Evolutionary conservation across 2,113 vertebrate genomes (phyloP).

Genomic region (Brienomyrus brachyistius): DNA sequence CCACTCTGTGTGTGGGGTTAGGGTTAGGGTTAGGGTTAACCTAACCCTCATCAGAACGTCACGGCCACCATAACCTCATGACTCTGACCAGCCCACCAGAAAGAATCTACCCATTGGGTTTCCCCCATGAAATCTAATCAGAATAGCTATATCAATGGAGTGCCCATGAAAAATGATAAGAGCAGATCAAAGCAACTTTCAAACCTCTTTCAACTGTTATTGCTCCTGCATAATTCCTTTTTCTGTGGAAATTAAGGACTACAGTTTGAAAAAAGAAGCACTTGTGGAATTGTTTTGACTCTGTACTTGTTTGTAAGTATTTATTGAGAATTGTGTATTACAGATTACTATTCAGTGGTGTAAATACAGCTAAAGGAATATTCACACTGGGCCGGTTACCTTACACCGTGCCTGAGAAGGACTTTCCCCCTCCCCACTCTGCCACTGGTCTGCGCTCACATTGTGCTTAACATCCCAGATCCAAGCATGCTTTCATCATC

Average conservation of each 20-base stretch:
- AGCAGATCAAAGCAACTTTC: background rate
- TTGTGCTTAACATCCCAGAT: background rate
- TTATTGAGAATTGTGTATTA: slow-evolving; percentile 4
- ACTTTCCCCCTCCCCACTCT: background rate
- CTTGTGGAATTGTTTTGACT: background rate
- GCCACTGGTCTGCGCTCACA: background rate
- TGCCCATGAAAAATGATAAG: background rate
- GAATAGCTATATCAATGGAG: slow-evolving; percentile 13
- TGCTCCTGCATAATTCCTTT: background rate
- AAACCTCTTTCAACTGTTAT: background rate
- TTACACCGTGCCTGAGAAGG: background rate
- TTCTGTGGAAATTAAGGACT: background rate
- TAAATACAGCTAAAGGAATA: background rate
- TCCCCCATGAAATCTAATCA: slow-evolving; percentile 39
- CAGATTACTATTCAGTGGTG: background rate
- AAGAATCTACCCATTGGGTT: background rate
- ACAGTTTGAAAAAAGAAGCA: background rate
- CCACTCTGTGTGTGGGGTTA: background rate
- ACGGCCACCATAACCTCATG: slow-evolving; percentile 2
- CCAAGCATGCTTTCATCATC: background rate
- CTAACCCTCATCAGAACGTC: slow-evolving; percentile 24
- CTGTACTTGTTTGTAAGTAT: background rate
- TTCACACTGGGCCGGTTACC: background rate
- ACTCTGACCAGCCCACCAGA: background rate
- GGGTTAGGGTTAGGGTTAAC: too few species aligned